Base-by-base conservation (phyloP, 2,888 invertebrate species). In the Nudaria mundana region DNA sequence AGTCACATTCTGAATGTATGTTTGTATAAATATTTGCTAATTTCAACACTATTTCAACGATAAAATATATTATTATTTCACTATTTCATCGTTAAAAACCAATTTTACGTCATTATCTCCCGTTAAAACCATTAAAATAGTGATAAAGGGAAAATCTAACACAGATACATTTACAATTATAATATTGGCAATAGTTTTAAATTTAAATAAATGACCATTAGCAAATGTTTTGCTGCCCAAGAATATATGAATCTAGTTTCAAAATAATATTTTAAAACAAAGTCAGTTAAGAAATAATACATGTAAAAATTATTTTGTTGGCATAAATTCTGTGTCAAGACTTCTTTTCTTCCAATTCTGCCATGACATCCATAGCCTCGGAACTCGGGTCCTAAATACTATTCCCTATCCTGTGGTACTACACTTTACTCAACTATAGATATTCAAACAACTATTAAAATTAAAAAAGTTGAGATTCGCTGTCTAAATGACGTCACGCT, bases 381-480 rank as follows among this genome's bases (percentile, higher is more conserved):
- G n/a, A n/a, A n/a, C n/a, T n/a, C n/a, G n/a, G n/a, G n/a, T n/a
- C n/a, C n/a, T n/a, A n/a, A n/a, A n/a, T n/a, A n/a, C n/a, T n/a
- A n/a, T n/a, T n/a, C n/a, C n/a, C n/a, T n/a, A n/a, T n/a, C n/a
- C n/a, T n/a, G n/a, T n/a, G n/a, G n/a, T n/a, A n/a, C n/a, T n/a
- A n/a, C n/a, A n/a, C n/a, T n/a, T n/a, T n/a, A n/a, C n/a, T n/a
- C n/a, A n/a, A n/a, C n/a, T n/a, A n/a, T n/a, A n/a, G n/a, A n/a
- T n/a, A n/a, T n/a, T n/a, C n/a, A n/a, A n/a, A n/a, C n/a, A n/a
- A n/a, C n/a, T n/a, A n/a, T n/a, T n/a, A n/a, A n/a, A n/a, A n/a
- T n/a, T n/a, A n/a, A 65, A 69, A 71, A 63, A 54, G 66, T 74
- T 74, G 57, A 56, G 51, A 46, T 45, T 54, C 40, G 42, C 65